Evolutionary conservation across 1,140 invertebrate genomes (phyloP), one percentile per base, ranked within the genome.

Genomic region (Sycobia sp.): DNA sequence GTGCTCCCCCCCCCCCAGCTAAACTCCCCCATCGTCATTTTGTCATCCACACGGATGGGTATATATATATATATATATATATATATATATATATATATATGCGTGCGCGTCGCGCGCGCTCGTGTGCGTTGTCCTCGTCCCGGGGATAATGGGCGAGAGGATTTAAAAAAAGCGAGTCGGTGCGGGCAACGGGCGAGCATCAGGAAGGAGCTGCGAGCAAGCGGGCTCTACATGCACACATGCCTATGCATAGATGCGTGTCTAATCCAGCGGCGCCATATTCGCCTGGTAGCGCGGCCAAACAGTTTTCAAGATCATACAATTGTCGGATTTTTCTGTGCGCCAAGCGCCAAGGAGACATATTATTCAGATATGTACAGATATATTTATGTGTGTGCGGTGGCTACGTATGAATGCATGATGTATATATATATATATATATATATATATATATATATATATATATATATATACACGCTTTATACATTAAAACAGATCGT

Each of bases 231-330:
- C n/a, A n/a, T n/a, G n/a, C n/a, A n/a, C n/a, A n/a, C n/a, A n/a
- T n/a, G n/a, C n/a, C 29, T 32, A 32, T 32, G 29, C n/a, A n/a
- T n/a, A n/a, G n/a, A n/a, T n/a, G n/a, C n/a, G n/a, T n/a, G n/a
- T n/a, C n/a, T n/a, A n/a, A n/a, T n/a, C n/a, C 20, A 23, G 47
- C 3, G 32, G 16, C 27, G 18, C 22, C 41, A 59, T 75, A 67
- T 55, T 68, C 49, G 65, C 67, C 70, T 72, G 69, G 60, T 73
- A 72, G 61, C 51, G 29, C 50, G 46, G 55, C 66, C 69, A 73
- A 73, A 72, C 69, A 73, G 58, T 72, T 68, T 72, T 73, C 65
- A 58, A 71, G 69, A 71, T 60, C 63, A n/a, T n/a, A 62, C 34
- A 65, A 55, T 57, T n/a, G 41, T 56, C 43, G 58, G 46, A 66